Evolutionary conservation across 2,888 invertebrate genomes (phyloP), one percentile per base, ranked within the genome.

Genomic region (Pteria penguin): DNA sequence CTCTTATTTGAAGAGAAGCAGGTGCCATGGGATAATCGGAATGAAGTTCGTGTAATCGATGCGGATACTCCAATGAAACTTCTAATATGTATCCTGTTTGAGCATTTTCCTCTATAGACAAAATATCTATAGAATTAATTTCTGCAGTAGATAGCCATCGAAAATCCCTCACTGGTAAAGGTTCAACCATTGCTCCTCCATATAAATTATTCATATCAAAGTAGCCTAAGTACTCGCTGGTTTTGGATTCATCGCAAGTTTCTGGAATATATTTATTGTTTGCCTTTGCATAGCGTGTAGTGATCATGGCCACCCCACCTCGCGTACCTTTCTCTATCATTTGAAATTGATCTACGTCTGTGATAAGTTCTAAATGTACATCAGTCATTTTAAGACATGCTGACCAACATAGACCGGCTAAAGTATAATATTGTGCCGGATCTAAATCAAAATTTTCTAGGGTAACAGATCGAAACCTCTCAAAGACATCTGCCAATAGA

Each of bases 401-500:
- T 18, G 54, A 33, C 71, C 66, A 65, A 14, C 70, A n/a, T n/a
- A 75, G 32, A 4, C 71, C 71, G 1, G 71, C 65, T 2, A 58
- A 33, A n/a, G 60, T 75, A 18, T 70, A 66, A 66, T 65, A 75
- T 22, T 55, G 54, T n/a, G 57, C 58, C 1, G 71, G 71, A 31
- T 63, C 63, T n/a, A 63, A 31, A 24, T 36, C 26, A 27, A 26
- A 60, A 60, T 60, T 60, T 1, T 60, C 27, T 4, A 60, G 60
- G 26, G 24, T 60, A 31, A 63, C 36, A 18, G 57, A 67, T 24
- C 72, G 72, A 24, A 76, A 72, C 24, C 24, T 66, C 24, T 91
- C 87, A 81, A 90, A 90, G 24, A 90, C 82, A 83, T 90, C 86
- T 24, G 86, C 85, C 61, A 89, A 78, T n/a, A 88, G 77, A 24